Base-by-base conservation (phyloP, 2,888 invertebrate species). In the Tridacna gigas region DNA sequence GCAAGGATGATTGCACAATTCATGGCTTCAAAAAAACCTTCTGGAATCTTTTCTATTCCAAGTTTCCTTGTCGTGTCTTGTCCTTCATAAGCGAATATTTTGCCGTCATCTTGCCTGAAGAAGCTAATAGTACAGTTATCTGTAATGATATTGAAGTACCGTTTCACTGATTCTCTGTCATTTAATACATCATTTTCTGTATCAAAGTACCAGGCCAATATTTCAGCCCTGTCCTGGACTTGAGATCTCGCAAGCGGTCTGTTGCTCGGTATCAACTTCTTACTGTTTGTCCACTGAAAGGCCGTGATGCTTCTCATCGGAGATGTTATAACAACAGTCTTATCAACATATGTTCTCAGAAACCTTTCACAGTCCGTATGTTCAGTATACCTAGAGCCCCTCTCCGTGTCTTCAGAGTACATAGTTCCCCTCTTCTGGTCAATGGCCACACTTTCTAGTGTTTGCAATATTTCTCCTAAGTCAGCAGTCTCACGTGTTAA, bases 211-310 rank as follows among this genome's bases (percentile, higher is more conserved):
- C 71, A 74, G 0, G 22, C 22, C 47, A 84, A n/a, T 48, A 84
- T 82, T 74, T 84, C 84, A 25, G 79, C 77, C 73, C 74, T 67
- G 48, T 79, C 22, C 45, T 25, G 26, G 0, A 67, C 61, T 20
- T 61, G 71, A 25, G 3, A 11, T 22, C 74, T 66, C 48, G 79
- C 60, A 11, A 60, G 28, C 11, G 15, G 73, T 5, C 47, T 7
- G 45, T 37, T 45, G 15, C 47, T n/a, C 18, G 71, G 28, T 4
- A 22, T 4, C 22, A 48, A n/a, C 18, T 66, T 66, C 28, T 66
- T 25, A 28, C 66, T 66, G 26, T 26, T 66, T 25, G 66, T 66
- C 66, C 66, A 66, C 28, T 66, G 66, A 18, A 66, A 9, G 18
- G 66, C 26, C 9, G 26, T 13, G 15, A 66, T 26, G 26, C 66